Conservation (phyloP, 1,140 invertebrate species). For the Stratiolaelaps scimitus region DNA sequence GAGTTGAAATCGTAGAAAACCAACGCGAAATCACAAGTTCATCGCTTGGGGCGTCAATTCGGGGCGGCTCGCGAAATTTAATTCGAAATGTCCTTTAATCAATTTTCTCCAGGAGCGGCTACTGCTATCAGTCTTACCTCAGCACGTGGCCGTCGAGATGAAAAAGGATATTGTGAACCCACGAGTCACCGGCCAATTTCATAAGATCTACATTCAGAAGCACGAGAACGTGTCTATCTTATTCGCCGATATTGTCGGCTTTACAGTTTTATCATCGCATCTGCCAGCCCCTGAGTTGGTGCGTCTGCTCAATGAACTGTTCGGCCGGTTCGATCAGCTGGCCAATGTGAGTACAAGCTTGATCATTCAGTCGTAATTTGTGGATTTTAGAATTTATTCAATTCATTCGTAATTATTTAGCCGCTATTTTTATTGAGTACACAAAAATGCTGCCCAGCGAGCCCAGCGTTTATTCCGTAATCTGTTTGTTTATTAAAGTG, state of each 20-base stretch:
- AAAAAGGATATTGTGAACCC: slow-evolving; percentile 80
- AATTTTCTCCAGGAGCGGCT: slow-evolving; percentile 56
- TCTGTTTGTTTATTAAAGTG: too few species aligned
- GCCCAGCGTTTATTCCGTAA: too few species aligned
- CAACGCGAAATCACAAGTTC: too few species aligned
- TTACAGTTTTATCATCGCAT: slow-evolving; percentile 73
- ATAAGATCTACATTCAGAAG: slow-evolving; percentile 89
- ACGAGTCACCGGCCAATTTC: slow-evolving; percentile 69
- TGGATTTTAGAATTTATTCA: too few species aligned
- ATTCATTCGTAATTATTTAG: too few species aligned
- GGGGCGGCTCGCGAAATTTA: too few species aligned
- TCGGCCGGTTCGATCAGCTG: slow-evolving; percentile 81
- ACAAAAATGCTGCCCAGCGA: too few species aligned
- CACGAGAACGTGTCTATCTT: slow-evolving; percentile 87
- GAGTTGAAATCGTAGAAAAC: too few species aligned
- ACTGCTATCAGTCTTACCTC: slow-evolving; percentile 75
- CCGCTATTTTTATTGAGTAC: too few species aligned
- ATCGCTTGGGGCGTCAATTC: too few species aligned
- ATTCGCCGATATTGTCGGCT: slow-evolving; percentile 90
- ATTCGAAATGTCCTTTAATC: too few species aligned
- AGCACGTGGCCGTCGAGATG: slow-evolving; percentile 91
- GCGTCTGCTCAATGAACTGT: slow-evolving; percentile 77
- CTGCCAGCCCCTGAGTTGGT: slow-evolving; percentile 52
- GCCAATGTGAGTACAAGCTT: slow-evolving; percentile 42
- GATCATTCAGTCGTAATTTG: not conserved